These are phyloP conservation scores for Noctilio leporinus DNA, from an alignment of 2,113 vertebrate genomes.

Conservation along the genomic window DNA sequence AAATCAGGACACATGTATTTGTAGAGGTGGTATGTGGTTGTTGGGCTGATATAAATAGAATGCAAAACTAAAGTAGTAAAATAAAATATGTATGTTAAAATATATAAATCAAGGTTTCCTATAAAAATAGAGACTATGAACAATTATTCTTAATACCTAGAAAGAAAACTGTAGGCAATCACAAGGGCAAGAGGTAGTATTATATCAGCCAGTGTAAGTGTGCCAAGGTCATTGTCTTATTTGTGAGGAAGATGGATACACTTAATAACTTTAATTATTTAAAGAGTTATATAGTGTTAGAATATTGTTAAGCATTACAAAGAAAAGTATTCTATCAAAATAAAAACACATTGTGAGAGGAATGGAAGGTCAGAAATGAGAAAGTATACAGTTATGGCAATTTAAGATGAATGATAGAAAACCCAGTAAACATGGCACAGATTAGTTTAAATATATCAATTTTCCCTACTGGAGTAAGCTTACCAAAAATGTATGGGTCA, in stretches of 20 bases:
- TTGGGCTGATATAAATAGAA: neutral
- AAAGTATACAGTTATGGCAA: neutral
- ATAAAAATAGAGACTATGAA: neutral
- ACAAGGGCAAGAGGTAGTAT: neutral
- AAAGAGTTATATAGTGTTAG: neutral
- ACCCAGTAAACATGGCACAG: neutral
- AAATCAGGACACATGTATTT: neutral
- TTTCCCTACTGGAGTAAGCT: neutral
- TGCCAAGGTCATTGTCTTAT: neutral
- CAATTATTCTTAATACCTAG: neutral
- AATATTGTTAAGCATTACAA: neutral
- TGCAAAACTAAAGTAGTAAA: neutral
- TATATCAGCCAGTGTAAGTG: neutral
- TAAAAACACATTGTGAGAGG: neutral
- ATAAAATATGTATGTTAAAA: neutral
- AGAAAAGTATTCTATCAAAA: neutral
- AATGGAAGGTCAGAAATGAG: neutral
- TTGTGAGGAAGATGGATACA: neutral
- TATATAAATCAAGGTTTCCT: neutral
- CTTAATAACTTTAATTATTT: neutral
- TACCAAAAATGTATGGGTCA: neutral
- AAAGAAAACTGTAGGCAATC: neutral
- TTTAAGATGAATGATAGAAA: neutral
- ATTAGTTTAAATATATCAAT: neutral
- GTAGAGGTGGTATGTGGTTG: neutral